phyloP scores from a whole-genome alignment of 1,140 invertebrate genomes.

The Amyelois transitella region DNA sequence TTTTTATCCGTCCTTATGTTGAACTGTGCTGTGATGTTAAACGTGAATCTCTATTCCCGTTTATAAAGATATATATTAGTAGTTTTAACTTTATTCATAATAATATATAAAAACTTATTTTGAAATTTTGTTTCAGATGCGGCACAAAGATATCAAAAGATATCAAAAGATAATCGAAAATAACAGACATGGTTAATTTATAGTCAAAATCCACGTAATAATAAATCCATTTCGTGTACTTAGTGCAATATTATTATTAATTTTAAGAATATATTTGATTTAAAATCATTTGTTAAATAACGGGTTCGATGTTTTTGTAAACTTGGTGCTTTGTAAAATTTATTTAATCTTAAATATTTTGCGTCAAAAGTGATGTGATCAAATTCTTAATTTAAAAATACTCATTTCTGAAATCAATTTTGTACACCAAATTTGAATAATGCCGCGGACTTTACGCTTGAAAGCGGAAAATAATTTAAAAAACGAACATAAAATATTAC shows the following conservation, averaged over 20 bases:
- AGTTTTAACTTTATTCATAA: too few species aligned
- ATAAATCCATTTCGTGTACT: constrained; percentile 29
- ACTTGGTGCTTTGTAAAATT: constrained; percentile 21
- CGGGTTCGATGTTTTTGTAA: constrained; percentile 30
- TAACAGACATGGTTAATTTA: constrained; percentile 13
- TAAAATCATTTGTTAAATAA: constrained; percentile 19
- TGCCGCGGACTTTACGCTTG: neutral
- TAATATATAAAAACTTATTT: too few species aligned
- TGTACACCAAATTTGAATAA: neutral
- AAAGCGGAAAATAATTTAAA: neutral
- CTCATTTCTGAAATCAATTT: neutral
- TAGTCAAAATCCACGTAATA: constrained; percentile 9
- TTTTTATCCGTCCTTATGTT: too few species aligned
- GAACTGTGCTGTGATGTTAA: too few species aligned
- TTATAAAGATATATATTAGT: too few species aligned
- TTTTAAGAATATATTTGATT: constrained; percentile 13
- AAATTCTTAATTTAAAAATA: neutral
- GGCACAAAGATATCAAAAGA: too few species aligned
- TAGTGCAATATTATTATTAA: constrained; percentile 39
- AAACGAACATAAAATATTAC: neutral
- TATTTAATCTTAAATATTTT: neutral
- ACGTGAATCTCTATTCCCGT: too few species aligned
- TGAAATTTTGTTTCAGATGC: constrained; percentile 43
- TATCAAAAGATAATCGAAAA: constrained; percentile 18
- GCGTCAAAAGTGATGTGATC: neutral